Base-by-base conservation (phyloP, 2,797 vertebrate genomes). In the Periophthalmus magnuspinnatus region DNA sequence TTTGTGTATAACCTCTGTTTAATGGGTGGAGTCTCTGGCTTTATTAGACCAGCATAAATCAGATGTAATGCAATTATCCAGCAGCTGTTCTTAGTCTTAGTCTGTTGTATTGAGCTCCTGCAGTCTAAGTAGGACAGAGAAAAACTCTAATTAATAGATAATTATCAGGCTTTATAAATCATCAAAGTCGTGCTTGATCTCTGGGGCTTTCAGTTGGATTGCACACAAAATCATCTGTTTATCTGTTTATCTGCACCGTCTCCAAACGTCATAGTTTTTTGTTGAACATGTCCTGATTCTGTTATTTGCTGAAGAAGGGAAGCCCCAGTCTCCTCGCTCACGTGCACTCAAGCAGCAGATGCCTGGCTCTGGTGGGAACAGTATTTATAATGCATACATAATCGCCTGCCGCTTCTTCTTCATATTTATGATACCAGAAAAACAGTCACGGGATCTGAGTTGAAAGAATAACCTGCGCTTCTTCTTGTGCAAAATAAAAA, bases 101-200 rank as follows among this genome's bases (percentile, higher is more conserved):
- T 59, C 4, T 5, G 21, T 21, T 47, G 56, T 71, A 59, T 74
- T 48, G 52, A 61, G 69, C 65, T 38, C 75, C 61, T 32, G 58
- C 0, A 28, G 74, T 54, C 16, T 78, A 28, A 79, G 71, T 80
- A 69, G 47, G 83, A 73, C 73, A 69, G 65, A 82, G 61, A 79
- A 85, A 83, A 75, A 79, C 36, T 73, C 62, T 71, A 77, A 86
- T 89, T 84, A 87, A 88, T 76, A 88, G 79, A 87, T 88, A 71
- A 88, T 81, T 88, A 75, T 59, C 48, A 75, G 68, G 72, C 55
- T 84, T 81, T 83, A 80, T 80, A 74, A 88, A 85, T 89, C 76
- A 88, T 84, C 85, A 79, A 79, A 86, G 83, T 80, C 71, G 68
- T 72, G 67, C 8, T 0, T 70, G n/a, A 75, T 71, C 83, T 80